These are phyloP conservation scores for Drosophila prolongata DNA, from an alignment of 2,888 invertebrate genomes.

Conservation along the genomic window DNA sequence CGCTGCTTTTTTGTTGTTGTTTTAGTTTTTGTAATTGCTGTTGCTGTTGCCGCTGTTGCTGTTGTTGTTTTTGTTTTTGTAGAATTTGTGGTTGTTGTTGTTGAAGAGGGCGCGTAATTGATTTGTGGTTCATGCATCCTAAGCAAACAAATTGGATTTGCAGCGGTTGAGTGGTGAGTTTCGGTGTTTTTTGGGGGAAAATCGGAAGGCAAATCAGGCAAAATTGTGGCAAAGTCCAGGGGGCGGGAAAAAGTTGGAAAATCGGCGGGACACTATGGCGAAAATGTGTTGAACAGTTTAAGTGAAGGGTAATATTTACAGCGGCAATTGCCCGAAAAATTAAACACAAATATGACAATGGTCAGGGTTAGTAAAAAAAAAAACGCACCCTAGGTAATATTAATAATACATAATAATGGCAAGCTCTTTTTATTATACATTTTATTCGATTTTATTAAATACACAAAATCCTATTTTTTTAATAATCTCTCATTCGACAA, in stretches of 20 bases:
- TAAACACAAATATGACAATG: too few relatives aligned
- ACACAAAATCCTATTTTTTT: too few relatives aligned
- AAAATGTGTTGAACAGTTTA: neutral
- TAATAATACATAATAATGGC: neutral
- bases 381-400: neutral
- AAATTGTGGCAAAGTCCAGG: neutral
- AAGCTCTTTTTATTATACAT: too few relatives aligned
- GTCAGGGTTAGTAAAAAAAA: neutral
- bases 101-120: constrained; percentile 65
- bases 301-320: neutral
- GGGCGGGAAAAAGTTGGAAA: neutral
- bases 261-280: neutral
- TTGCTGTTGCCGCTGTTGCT: neutral
- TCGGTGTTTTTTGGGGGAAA: neutral
- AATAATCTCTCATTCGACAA: too few relatives aligned
- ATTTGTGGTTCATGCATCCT: constrained; percentile 63
- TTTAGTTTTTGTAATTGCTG: constrained; percentile 10
- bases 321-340: neutral
- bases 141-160: constrained; percentile 65
- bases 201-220: constrained; percentile 6
- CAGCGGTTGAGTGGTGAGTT: constrained; percentile 19
- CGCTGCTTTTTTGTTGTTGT: constrained; percentile 7
- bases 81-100: constrained; percentile 4
- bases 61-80: neutral
- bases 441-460: too few relatives aligned